These are phyloP conservation scores for Meganola albula DNA, from an alignment of 2,888 invertebrate genomes.

Conservation along the genomic window DNA sequence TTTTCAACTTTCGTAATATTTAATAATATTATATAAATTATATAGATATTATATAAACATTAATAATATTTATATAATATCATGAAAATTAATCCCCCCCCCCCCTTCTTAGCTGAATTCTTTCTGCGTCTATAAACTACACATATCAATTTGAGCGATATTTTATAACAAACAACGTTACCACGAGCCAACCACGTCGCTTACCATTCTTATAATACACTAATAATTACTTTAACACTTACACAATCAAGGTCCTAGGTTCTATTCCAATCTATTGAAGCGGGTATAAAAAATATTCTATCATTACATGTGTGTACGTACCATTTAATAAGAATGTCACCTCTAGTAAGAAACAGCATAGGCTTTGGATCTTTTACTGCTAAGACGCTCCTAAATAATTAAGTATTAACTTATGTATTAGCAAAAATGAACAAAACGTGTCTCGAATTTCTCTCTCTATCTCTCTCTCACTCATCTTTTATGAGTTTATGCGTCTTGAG, in stretches of 20 bases:
- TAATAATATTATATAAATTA: not conserved
- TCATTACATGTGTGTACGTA: slow-evolving; percentile 27
- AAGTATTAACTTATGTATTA: not conserved
- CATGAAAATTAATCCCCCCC: not conserved
- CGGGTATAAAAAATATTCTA: slow-evolving; percentile 63
- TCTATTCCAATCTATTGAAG: slow-evolving; percentile 35
- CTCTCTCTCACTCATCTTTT: not conserved
- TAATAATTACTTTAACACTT: slow-evolving; percentile 30
- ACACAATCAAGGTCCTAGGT: slow-evolving; percentile 28
- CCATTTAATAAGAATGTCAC: slow-evolving; percentile 39
- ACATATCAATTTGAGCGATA: not conserved
- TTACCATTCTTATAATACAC: slow-evolving; percentile 24
- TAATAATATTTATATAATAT: not conserved
- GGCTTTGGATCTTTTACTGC: not conserved
- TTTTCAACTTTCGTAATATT: not conserved
- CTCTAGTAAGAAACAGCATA: slow-evolving; percentile 21
- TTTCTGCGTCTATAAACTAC: not conserved
- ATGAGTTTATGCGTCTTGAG: not conserved
- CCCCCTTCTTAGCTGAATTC: too few species aligned
- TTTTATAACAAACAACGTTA: slow-evolving; percentile 3
- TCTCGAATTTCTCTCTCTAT: not conserved
- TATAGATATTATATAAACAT: not conserved
- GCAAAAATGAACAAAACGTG: too few species aligned
- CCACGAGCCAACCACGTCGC: slow-evolving; percentile 16
- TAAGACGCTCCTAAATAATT: not conserved